Percentiles rank a stretch among this genome's conserved stretches.
These are phyloP conservation scores for Stegodyphus mimosarum DNA, from an alignment of 1,140 invertebrate species.

Conservation along the genomic window DNA sequence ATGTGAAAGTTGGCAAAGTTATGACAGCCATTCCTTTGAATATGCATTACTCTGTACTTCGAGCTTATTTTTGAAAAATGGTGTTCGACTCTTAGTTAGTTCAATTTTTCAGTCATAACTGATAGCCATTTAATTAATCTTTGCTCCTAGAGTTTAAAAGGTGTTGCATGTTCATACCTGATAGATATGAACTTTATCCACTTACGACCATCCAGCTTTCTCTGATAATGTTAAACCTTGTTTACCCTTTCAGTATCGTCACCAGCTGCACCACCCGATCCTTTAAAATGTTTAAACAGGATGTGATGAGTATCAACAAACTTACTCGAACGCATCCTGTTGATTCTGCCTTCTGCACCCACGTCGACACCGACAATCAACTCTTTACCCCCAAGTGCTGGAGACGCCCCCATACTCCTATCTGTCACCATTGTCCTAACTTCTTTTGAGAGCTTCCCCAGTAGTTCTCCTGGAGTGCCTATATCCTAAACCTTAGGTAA, in stretches of 20 bases:
- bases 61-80: too few species aligned
- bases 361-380: too few species aligned
- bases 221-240: neutral
- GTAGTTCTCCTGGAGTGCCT: slow-evolving; percentile 1
- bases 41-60: too few species aligned
- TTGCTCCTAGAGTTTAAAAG: too few species aligned
- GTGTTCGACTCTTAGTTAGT: too few species aligned
- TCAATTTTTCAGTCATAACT: too few species aligned
- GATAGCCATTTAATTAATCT: too few species aligned
- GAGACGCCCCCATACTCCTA: neutral
- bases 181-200: too few species aligned
- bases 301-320: neutral
- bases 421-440: neutral
- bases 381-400: neutral
- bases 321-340: neutral
- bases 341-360: neutral
- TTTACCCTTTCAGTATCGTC: neutral
- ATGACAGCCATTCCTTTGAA: too few species aligned
- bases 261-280: neutral
- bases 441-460: neutral
- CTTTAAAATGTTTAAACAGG: neutral
- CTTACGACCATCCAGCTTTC: too few species aligned
- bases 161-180: too few species aligned
- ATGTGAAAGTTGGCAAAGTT: too few species aligned
- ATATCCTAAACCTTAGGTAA: neutral